Evolutionary conservation across 1,140 invertebrate species (phyloP).

Genomic region (Drosophila nebulosa): DNA sequence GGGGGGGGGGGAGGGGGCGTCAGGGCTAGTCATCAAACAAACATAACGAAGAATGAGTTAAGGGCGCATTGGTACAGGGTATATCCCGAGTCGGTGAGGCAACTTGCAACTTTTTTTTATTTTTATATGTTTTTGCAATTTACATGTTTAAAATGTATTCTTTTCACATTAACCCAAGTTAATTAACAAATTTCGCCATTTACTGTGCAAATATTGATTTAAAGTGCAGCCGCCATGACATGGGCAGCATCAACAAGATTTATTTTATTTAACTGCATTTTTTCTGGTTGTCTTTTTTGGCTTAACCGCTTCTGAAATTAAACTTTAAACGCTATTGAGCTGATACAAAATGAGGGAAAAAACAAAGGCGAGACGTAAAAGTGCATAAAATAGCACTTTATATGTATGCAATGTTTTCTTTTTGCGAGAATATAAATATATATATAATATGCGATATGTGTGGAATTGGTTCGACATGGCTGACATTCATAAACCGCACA

Average conservation of each 20-base stretch:
- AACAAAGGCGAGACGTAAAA: slow-evolving; percentile 16
- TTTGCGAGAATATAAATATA: background rate
- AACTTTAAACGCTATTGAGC: slow-evolving; percentile 36
- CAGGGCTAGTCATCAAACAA: too few species aligned
- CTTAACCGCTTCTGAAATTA: slow-evolving; percentile 30
- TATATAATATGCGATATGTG: slow-evolving; percentile 3
- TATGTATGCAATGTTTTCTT: slow-evolving; percentile 30
- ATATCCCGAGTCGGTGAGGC: too few species aligned
- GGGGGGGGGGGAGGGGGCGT: too few species aligned
- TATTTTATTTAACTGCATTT: slow-evolving; percentile 10
- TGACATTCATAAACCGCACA: slow-evolving; percentile 55
- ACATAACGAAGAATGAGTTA: too few species aligned
- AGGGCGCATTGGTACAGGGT: too few species aligned
- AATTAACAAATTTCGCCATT: slow-evolving; percentile 46
- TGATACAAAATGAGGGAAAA: slow-evolving; percentile 5
- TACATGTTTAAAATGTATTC: slow-evolving; percentile 17
- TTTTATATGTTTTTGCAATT: background rate
- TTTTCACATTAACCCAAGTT: slow-evolving; percentile 14
- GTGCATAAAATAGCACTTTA: slow-evolving; percentile 36
- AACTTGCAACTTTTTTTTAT: too few species aligned
- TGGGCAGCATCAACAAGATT: slow-evolving; percentile 14
- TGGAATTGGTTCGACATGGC: slow-evolving; percentile 11
- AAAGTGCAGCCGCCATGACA: slow-evolving; percentile 13
- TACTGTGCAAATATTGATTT: slow-evolving; percentile 45
- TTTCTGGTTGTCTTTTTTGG: background rate